Evolutionary conservation across 2,113 vertebrate genomes (phyloP).

Genomic region (Rhynchomys soricoides): DNA sequence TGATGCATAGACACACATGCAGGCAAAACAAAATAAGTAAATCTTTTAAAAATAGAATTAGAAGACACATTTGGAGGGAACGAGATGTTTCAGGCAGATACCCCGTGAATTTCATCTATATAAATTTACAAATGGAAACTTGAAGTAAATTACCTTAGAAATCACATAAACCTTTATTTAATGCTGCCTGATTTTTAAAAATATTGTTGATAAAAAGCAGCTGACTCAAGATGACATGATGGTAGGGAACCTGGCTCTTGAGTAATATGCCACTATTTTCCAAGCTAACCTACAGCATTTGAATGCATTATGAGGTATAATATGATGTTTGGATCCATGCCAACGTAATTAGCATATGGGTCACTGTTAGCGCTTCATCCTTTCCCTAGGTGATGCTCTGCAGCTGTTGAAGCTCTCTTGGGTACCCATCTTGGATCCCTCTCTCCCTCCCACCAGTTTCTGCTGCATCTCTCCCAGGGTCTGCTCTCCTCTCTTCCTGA

Average conservation of each 20-base stretch:
- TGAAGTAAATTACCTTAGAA: neutral
- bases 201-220: neutral
- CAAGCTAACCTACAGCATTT: neutral
- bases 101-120: neutral
- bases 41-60: neutral
- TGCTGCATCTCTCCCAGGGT: neutral
- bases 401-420: neutral
- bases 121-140: neutral
- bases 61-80: neutral
- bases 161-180: neutral
- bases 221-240: too few species aligned
- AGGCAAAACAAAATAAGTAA: neutral
- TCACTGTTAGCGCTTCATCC: neutral
- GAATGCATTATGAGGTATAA: neutral
- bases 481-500: neutral
- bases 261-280: neutral
- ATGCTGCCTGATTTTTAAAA: neutral
- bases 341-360: neutral
- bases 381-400: neutral
- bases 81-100: neutral
- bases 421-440: neutral
- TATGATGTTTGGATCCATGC: neutral
- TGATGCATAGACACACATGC: neutral
- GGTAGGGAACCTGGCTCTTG: neutral
- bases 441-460: neutral